A percentile compares a stretch with the other conserved stretches of the same genome.
phyloP scores from a whole-genome alignment of 1,140 invertebrate genomes.

The Ostrea edulis region DNA sequence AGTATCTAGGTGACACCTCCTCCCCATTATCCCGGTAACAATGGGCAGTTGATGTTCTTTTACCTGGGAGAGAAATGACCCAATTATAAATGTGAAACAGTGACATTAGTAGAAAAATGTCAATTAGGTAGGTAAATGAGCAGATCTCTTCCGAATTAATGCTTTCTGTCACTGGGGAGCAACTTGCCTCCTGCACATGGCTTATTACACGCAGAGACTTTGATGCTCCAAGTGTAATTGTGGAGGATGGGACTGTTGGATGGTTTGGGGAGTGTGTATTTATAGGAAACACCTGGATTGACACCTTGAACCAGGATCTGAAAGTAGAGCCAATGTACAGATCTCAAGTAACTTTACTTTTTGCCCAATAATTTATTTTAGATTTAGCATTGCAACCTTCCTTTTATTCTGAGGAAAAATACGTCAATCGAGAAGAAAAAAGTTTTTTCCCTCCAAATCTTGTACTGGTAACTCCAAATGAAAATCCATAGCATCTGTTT shows the following conservation, averaged over 20 bases:
- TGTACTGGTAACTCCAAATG: no score
- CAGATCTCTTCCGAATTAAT: not conserved
- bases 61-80: constrained; percentile 50
- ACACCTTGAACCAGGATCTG: constrained; percentile 62
- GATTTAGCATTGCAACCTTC: no score
- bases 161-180: not conserved
- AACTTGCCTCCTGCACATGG: constrained; percentile 65
- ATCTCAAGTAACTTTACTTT: no score
- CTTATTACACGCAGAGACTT: constrained; percentile 61
- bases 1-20: constrained; percentile 61
- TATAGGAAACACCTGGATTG: constrained; percentile 65
- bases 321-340: constrained; percentile 4
- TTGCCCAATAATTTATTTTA: no score
- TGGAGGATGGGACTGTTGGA: constrained; percentile 33
- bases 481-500: no score
- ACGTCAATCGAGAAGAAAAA: no score
- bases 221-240: constrained; percentile 65
- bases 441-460: no score
- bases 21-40: constrained; percentile 61
- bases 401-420: no score
- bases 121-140: not conserved
- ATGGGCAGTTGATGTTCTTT: constrained; percentile 59
- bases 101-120: not conserved
- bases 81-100: not conserved
- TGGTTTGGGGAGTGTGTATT: constrained; percentile 62